Percentiles rank a stretch among this genome's conserved stretches.
Evolutionary conservation across 2,113 vertebrate species (phyloP).

Genomic region (Monopterus albus): DNA sequence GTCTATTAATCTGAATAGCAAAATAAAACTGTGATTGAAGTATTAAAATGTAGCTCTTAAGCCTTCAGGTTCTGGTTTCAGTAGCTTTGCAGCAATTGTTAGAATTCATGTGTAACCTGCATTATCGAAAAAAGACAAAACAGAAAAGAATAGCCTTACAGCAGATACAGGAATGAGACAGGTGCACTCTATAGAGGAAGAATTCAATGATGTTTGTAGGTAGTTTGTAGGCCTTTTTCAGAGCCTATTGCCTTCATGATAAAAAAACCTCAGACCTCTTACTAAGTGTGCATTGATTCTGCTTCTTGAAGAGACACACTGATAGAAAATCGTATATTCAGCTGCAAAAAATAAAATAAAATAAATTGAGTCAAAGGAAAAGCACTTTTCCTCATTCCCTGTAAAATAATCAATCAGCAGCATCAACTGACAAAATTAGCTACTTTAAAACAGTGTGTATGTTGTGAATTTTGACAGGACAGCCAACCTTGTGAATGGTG

Average conservation of each 20-base stretch:
- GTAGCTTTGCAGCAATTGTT: too few relatives aligned
- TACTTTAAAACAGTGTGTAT: not conserved
- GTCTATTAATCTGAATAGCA: too few relatives aligned
- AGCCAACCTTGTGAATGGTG: constrained; percentile 82
- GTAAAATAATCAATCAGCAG: not conserved
- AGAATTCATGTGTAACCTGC: too few relatives aligned
- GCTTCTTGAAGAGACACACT: not conserved
- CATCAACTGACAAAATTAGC: constrained; percentile 8
- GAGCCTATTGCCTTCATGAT: not conserved
- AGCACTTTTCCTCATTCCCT: constrained; percentile 25
- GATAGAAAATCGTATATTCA: constrained; percentile 2
- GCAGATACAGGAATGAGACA: not conserved
- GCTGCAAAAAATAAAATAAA: too few relatives aligned
- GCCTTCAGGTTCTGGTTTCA: not conserved
- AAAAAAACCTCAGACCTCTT: too few relatives aligned
- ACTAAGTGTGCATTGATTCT: not conserved
- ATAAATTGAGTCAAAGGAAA: constrained; percentile 4
- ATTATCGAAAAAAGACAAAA: too few relatives aligned
- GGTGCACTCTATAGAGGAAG: not conserved
- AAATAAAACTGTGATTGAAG: too few relatives aligned
- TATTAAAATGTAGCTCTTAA: not conserved
- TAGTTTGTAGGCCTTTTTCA: not conserved
- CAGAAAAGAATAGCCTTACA: not conserved
- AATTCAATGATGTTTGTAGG: not conserved
- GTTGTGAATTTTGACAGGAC: constrained; percentile 70